Evolutionary conservation across 2,888 invertebrate genomes (phyloP).

Genomic region (Catotricha subobsoleta): DNA sequence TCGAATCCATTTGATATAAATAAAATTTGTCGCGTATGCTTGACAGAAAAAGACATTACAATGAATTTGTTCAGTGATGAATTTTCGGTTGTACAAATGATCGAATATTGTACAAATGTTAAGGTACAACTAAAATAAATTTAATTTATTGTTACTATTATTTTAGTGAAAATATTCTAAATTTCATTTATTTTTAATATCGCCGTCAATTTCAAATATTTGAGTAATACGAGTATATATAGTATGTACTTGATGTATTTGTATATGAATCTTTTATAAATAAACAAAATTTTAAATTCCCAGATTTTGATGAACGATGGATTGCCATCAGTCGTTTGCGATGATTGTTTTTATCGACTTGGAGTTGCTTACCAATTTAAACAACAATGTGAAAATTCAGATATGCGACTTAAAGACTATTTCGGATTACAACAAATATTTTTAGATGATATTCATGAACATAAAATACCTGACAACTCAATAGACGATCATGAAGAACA

Average conservation of each 20-base stretch:
- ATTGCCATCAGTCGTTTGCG: constrained; percentile 19
- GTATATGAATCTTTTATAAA: neutral
- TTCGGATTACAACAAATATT: constrained; percentile 9
- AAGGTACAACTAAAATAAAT: constrained; percentile 10
- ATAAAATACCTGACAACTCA: too few relatives aligned
- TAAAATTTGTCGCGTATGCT: constrained; percentile 21
- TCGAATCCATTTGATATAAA: constrained; percentile 14
- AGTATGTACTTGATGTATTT: too few relatives aligned
- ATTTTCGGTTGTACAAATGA: too few relatives aligned
- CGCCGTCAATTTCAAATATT: too few relatives aligned
- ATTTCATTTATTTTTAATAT: neutral
- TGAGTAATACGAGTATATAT: too few relatives aligned
- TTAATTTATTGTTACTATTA: neutral
- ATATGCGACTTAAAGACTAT: constrained; percentile 18
- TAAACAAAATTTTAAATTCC: constrained; percentile 12
- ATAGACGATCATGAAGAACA: too few relatives aligned
- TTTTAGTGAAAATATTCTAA: neutral
- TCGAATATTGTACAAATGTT: constrained; percentile 10
- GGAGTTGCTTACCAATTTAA: constrained; percentile 21
- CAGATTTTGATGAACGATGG: constrained; percentile 17
- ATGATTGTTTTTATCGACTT: constrained; percentile 20
- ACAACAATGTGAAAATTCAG: constrained; percentile 19
- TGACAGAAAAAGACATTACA: constrained; percentile 18
- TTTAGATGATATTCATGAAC: too few relatives aligned
- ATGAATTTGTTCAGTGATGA: constrained; percentile 19